These are phyloP conservation scores for Pemphigus obesinymphae DNA, from an alignment of 1,140 invertebrate genomes.

Conservation along the genomic window DNA sequence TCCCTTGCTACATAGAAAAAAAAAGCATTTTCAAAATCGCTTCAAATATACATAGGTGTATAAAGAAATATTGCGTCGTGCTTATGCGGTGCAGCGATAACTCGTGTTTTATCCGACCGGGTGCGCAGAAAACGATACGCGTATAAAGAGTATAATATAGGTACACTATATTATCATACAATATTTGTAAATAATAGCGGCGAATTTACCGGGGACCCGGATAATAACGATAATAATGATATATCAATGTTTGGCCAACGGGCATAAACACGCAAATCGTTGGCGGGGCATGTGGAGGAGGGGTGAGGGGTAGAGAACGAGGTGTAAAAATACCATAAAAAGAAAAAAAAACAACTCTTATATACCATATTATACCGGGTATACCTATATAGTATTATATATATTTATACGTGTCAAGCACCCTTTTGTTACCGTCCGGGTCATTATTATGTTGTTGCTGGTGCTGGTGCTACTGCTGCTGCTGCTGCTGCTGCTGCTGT, in stretches of 20 bases:
- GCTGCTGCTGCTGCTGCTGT: background rate
- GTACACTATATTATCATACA: too few relatives aligned
- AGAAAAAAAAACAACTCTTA: too few relatives aligned
- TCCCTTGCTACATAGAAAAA: too few relatives aligned
- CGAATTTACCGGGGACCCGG: background rate
- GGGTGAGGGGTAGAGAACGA: background rate
- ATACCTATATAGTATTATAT: background rate
- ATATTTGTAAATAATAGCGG: slow-evolving; percentile 7
- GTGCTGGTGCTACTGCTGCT: background rate
- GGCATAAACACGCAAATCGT: background rate
- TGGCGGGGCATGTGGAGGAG: background rate
- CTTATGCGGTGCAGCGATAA: too few relatives aligned
- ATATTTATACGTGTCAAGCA: slow-evolving; percentile 1
- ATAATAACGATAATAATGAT: slow-evolving; percentile 13
- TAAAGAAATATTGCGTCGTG: too few relatives aligned
- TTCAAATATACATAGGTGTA: too few relatives aligned
- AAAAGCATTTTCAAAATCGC: too few relatives aligned
- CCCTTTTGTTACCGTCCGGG: background rate
- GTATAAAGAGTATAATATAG: too few relatives aligned
- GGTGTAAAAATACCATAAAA: slow-evolving; percentile 27
- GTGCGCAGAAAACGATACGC: background rate
- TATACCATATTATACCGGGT: background rate
- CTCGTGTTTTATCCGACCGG: background rate
- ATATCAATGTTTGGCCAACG: slow-evolving; percentile 9
- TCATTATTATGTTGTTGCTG: slow-evolving; percentile 25